phyloP scores from a whole-genome alignment of 2,888 invertebrate genomes.

The Polymixis lichenea region DNA sequence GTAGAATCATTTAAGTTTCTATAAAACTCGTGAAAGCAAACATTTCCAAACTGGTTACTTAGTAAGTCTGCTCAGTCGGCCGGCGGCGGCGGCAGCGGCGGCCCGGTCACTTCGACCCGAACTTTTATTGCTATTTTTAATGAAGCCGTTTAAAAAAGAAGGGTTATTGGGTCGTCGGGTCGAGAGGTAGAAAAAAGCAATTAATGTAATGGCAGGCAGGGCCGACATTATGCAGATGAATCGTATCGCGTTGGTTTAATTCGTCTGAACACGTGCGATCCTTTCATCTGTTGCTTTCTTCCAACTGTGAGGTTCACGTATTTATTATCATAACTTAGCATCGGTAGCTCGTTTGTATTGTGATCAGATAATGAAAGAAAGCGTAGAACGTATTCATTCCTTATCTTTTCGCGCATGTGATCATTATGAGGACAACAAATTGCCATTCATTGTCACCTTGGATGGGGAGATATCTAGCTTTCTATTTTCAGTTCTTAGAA shows the following conservation, averaged over 20 bases:
- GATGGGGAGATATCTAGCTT: background rate
- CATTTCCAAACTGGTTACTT: background rate
- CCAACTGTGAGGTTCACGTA: constrained; percentile 5
- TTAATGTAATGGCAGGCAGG: constrained; percentile 76
- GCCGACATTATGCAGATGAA: constrained; percentile 66
- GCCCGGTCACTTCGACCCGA: constrained; percentile 25
- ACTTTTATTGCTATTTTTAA: constrained; percentile 77
- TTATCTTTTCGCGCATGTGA: constrained; percentile 28
- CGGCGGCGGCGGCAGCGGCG: background rate
- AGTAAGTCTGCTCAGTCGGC: background rate
- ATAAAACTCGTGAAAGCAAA: constrained; percentile 3
- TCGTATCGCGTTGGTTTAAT: constrained; percentile 44
- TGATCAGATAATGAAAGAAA: constrained; percentile 15
- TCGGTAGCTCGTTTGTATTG: constrained; percentile 5
- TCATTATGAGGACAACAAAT: constrained; percentile 1
- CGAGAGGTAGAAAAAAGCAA: constrained; percentile 74
- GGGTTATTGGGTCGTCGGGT: constrained; percentile 70
- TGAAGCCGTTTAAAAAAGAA: constrained; percentile 78
- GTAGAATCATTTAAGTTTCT: constrained; percentile 5
- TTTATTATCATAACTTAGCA: constrained; percentile 31
- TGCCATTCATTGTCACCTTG: background rate
- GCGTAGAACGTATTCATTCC: background rate
- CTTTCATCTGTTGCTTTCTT: constrained; percentile 39
- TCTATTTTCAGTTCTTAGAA: background rate
- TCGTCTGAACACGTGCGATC: constrained; percentile 6